Evolutionary conservation across 2,797 vertebrate genomes (phyloP), one percentile per base, ranked within the genome.

Genomic region (Sphenopsis melanotis): DNA sequence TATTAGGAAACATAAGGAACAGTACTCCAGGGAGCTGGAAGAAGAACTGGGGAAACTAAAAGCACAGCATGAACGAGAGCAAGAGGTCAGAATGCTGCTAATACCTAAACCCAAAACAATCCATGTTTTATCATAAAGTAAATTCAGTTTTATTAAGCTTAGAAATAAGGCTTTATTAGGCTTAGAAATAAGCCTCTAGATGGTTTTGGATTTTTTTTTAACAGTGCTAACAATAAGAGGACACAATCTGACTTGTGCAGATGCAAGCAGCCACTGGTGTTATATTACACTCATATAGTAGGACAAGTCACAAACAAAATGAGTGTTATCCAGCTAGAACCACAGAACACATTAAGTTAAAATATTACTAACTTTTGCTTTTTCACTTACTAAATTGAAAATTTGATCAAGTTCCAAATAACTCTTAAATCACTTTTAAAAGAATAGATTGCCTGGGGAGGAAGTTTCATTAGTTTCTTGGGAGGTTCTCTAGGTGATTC

Each of bases 31-130:
- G 57, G 95, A 98, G 53, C 86, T 98, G 46, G 78, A 96, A 69
- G 23, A 95, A 71, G 86, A 97, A 53, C 4, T 97, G 42, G 59
- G 75, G n/a, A 89, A 92, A 55, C 92, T 97, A 24, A 84, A 91
- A 19, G 72, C 93, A 20, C 96, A 97, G 13, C 97, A 98, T 60
- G 96, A 98, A 57, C 95, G 77, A 34, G 98, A 98, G 83, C 94
- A 98, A 10, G 97, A 98, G 98, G 98, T 97, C 18, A 74, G 79
- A 80, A 26, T 71, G 36, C 44, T 65, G 22, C 61, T 37, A 9
- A 30, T 52, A 55, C 14, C n/a, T 60, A 68, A 68, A 68, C 11
- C 2, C 29, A 7, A 70, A 68, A 41, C 47, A 56, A 39, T 29
- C 18, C 18, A 8, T 60, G 16, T 9, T 84, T 49, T 37, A 14